Conservation (phyloP, 2,797 vertebrate species). For the Danionella dracula region DNA sequence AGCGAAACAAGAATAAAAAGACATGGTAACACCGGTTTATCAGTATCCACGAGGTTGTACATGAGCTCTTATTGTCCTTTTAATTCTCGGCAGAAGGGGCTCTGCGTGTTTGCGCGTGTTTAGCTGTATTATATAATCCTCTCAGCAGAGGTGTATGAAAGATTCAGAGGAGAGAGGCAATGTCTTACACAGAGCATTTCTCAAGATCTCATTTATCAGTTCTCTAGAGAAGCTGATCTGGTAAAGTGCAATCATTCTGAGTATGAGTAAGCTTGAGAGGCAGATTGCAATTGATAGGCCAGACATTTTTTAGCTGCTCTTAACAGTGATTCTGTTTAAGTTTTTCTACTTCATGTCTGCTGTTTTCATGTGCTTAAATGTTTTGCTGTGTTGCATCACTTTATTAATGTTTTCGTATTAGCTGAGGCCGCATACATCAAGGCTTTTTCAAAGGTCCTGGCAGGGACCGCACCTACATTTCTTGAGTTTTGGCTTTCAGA, state of each 20-base stretch:
- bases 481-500: slow-evolving; percentile 22
- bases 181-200: slow-evolving; percentile 1
- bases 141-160: slow-evolving; percentile 13
- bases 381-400: not conserved
- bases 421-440: no score
- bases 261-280: slow-evolving; percentile 17
- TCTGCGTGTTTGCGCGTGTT: not conserved
- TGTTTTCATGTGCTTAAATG: not conserved
- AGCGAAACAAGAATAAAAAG: no score
- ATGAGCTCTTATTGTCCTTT: not conserved
- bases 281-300: not conserved
- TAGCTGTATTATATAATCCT: slow-evolving; percentile 24
- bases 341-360: not conserved
- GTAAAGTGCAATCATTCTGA: not conserved
- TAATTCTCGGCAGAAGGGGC: not conserved
- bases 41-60: no score
- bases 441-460: slow-evolving; percentile 12
- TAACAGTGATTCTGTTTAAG: not conserved
- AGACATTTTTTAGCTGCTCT: not conserved
- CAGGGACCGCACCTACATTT: slow-evolving; percentile 29
- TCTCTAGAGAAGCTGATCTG: slow-evolving; percentile 18
- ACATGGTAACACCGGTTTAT: no score
- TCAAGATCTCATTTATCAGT: slow-evolving; percentile 1
- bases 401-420: not conserved
- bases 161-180: not conserved